Evolutionary conservation across 2,888 invertebrate species (phyloP), one percentile per base, ranked within the genome.

Genomic region (Parnassius orleans): DNA sequence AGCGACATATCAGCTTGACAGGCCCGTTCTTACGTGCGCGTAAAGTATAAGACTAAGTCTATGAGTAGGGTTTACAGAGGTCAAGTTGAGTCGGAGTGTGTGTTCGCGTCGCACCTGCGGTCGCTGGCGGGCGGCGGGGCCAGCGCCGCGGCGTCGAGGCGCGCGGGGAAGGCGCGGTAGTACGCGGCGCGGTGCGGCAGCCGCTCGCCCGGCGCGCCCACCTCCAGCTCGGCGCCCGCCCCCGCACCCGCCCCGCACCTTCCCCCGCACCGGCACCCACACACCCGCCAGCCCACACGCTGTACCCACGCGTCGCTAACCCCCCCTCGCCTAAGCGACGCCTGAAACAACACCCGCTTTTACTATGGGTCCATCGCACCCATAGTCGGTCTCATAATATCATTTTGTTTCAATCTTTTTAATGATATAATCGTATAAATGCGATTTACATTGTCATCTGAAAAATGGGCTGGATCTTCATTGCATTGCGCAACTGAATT

Each of bases 111-210:
- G 83, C 84, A 90, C 90, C 90, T 90, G 80, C 83, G 80, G 75
- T 88, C 90, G 70, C 77, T 72, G 69, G 79, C 70, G 64, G 84
- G 84, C 64, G 91, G 90, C 67, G 87, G 84, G 50, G 86, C 81
- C 33, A 92, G 84, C 57, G 90, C 90, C 68, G 74, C 75, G 63
- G 86, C 94, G 84, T 98, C 97, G 68, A 99, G 93, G 51, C 96
- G 85, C 53, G 98, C 98, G 57, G 98, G 98, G 91, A 99, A 97
- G 78, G 94, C 95, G 83, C 95, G 93, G 92, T 94, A 94, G 87
- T 95, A 95, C 41, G 95, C 94, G 67, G 95, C 94, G 75, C 94
- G 93, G 83, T 94, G 94, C 64, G 95, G 94, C 77, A 96, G 93
- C 56, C 98, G 93, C 86, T 96, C 95, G 69, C 93, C 94, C 10